Evolutionary conservation across 2,797 vertebrate genomes (phyloP), one percentile per base, ranked within the genome.

Genomic region (Syndactyla subalaris): DNA sequence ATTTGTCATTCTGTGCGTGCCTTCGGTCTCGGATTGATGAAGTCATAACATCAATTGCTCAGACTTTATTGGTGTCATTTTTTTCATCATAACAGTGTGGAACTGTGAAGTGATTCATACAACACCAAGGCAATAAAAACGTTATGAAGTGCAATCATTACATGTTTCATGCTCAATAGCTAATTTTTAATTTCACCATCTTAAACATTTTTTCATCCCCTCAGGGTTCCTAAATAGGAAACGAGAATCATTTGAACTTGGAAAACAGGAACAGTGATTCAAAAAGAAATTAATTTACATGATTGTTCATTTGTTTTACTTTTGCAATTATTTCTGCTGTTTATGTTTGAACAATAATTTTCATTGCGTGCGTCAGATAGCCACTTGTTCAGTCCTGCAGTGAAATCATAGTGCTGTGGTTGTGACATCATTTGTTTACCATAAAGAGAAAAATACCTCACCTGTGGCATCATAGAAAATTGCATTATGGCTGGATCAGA

Each of bases 151-250:
- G 81, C 96, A 94, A 73, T 96, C 96, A 95, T 96, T 92, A 91
- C 94, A 93, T 93, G 93, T 95, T 97, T 97, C 94, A 95, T 93
- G 95, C 93, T 95, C 94, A 93, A 80, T 82, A 96, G 94, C 92
- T 97, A 94, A 96, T 96, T 96, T 97, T 97, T 97, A 96, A 97
- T 97, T 95, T 97, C 94, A 94, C 94, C 74, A 66, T 93, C 93
- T 96, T 89, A 84, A 93, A 91, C 63, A 62, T 80, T 97, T 93
- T 95, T 94, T 88, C 77, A 73, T 93, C 83, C 92, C 92, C 83
- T 81, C 78, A 75, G 96, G 92, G 90, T 96, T 95, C 83, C 94
- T 95, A 79, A 94, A 93, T 74, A 88, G 92, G 94, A 79, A 93
- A 66, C 38, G 59, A 94, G 82, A 93, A 72, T 93, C 55, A 81